phyloP scores from a whole-genome alignment of 92 coral and sea anemone species.

The Epizoanthus illoricatus region DNA sequence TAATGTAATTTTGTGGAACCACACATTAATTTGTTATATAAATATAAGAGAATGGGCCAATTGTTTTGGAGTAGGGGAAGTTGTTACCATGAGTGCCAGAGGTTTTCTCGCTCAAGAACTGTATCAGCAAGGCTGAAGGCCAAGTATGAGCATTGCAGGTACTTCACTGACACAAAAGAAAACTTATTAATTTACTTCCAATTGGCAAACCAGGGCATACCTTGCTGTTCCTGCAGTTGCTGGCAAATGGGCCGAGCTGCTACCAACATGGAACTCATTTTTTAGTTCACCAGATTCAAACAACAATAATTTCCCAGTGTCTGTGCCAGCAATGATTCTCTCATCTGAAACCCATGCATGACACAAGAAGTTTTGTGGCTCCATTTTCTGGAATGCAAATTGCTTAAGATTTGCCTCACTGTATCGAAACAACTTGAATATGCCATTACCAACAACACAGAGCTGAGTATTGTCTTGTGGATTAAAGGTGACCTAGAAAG shows the following conservation, averaged over 20 bases:
- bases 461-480: slow-evolving; percentile 99
- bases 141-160: no score
- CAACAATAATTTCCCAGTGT: slow-evolving; percentile 78
- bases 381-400: slow-evolving; percentile 99
- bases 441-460: slow-evolving; percentile 98
- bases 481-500: slow-evolving; percentile 80
- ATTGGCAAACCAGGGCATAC: background rate
- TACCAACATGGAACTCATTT: slow-evolving; percentile 84
- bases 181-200: background rate
- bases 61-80: no score
- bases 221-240: slow-evolving; percentile 66
- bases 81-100: no score
- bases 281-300: slow-evolving; percentile 98
- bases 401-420: slow-evolving; percentile 98
- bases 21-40: no score
- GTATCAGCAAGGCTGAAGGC: no score
- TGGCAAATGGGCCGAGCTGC: slow-evolving; percentile 66
- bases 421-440: slow-evolving; percentile 97
- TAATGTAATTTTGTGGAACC: no score
- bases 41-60: no score
- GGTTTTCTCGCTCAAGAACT: no score
- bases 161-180: no score
- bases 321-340: slow-evolving; percentile 94
- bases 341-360: slow-evolving; percentile 99
- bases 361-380: slow-evolving; percentile 94